phyloP scores from a whole-genome alignment of 2,113 vertebrate genomes.

The Aepyceros melampus region DNA sequence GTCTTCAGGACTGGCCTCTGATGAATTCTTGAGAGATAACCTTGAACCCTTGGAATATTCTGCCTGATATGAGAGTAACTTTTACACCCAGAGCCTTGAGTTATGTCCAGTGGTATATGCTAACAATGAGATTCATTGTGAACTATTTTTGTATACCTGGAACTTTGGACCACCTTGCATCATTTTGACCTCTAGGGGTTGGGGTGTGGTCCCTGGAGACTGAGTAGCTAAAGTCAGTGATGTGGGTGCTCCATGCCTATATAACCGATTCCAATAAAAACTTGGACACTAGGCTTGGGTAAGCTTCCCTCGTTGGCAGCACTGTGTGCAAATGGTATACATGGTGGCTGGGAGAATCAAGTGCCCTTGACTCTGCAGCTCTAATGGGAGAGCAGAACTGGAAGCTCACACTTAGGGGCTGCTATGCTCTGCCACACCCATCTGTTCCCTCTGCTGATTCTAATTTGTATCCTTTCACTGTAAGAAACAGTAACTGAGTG shows the following conservation, averaged over 20 bases:
- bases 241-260: background rate
- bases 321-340: background rate
- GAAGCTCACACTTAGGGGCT: background rate
- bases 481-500: background rate
- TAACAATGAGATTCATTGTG: background rate
- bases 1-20: background rate
- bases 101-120: background rate
- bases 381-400: background rate
- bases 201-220: background rate
- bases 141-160: background rate
- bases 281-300: background rate
- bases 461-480: background rate
- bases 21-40: background rate
- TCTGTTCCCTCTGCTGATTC: background rate
- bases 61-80: background rate
- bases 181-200: background rate
- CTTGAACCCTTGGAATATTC: background rate
- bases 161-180: background rate
- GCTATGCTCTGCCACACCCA: background rate
- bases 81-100: background rate
- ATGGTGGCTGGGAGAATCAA: background rate
- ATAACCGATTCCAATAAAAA: background rate
- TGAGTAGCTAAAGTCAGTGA: background rate
- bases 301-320: background rate
- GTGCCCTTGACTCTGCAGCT: too few species aligned